phyloP scores from a whole-genome alignment of 1,140 invertebrate genomes.

The Bombus difficillimus region DNA sequence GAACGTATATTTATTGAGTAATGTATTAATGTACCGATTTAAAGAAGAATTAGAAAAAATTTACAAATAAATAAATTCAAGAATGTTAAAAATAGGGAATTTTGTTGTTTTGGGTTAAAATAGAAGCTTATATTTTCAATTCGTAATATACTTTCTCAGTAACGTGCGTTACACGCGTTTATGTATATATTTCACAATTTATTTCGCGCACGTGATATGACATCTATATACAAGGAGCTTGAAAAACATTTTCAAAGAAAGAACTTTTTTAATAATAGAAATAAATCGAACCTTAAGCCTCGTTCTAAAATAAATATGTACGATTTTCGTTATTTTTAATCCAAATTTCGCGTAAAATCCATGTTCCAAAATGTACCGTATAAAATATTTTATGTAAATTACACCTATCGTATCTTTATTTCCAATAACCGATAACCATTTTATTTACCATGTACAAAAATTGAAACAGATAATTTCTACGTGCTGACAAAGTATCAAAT shows the following conservation, averaged over 20 bases:
- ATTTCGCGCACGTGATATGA: not conserved
- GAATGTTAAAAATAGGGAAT: not conserved
- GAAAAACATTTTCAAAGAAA: not conserved
- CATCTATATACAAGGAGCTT: not conserved
- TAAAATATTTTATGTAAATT: not conserved
- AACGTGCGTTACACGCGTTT: too few relatives aligned
- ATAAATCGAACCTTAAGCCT: too few relatives aligned
- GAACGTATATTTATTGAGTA: not conserved
- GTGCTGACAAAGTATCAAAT: too few relatives aligned
- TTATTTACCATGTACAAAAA: not conserved
- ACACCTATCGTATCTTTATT: not conserved
- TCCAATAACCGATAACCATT: not conserved
- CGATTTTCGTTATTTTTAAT: not conserved
- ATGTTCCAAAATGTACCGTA: too few relatives aligned
- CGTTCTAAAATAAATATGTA: not conserved
- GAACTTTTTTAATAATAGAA: not conserved
- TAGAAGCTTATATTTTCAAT: not conserved
- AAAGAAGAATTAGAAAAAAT: not conserved
- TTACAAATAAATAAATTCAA: not conserved
- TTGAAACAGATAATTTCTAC: not conserved
- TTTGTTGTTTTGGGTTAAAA: not conserved
- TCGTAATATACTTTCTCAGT: too few relatives aligned
- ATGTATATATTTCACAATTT: not conserved
- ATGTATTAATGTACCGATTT: not conserved
- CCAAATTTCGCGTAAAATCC: too few relatives aligned